phyloP scores from a whole-genome alignment of 35 echinoderm and acorn worm genomes.

The Amphiura filiformis region DNA sequence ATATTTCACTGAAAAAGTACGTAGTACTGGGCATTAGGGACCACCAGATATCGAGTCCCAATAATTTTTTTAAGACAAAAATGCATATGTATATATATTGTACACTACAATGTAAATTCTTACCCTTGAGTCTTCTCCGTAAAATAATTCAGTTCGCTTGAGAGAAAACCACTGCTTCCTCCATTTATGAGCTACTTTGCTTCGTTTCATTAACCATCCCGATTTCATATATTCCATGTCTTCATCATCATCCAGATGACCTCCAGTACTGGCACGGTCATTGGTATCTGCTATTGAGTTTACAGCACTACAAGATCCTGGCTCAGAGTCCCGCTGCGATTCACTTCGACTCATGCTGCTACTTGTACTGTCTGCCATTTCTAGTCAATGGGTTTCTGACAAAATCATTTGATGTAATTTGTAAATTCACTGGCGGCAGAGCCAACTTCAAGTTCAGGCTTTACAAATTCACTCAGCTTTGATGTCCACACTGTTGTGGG shows the following conservation, averaged over 20 bases:
- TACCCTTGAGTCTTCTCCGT: conserved; percentile 64
- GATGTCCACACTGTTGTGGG: too few relatives aligned
- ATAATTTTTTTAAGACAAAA: too few relatives aligned
- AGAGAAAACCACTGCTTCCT: conserved; percentile 73
- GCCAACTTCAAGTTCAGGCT: too few relatives aligned
- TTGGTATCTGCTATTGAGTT: not conserved
- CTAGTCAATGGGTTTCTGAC: too few relatives aligned
- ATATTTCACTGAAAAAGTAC: too few relatives aligned
- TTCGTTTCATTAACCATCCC: conserved; percentile 76
- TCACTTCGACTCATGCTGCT: conserved; percentile 13
- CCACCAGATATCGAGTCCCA: too few relatives aligned
- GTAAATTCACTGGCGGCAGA: too few relatives aligned
- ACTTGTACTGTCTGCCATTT: not conserved
- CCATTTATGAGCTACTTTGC: conserved; percentile 71
- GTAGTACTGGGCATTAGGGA: too few relatives aligned
- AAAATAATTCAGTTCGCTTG: conserved; percentile 44
- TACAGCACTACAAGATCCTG: not conserved
- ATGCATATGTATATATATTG: too few relatives aligned
- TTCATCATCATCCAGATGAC: not conserved
- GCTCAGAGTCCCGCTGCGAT: conserved; percentile 6
- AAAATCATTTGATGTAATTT: too few relatives aligned
- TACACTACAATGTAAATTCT: too few relatives aligned
- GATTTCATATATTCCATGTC: conserved; percentile 52
- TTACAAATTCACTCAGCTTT: too few relatives aligned
- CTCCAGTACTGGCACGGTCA: not conserved